Conservation (phyloP, 2,113 vertebrate species). For the Thoracochromis brauschi region DNA sequence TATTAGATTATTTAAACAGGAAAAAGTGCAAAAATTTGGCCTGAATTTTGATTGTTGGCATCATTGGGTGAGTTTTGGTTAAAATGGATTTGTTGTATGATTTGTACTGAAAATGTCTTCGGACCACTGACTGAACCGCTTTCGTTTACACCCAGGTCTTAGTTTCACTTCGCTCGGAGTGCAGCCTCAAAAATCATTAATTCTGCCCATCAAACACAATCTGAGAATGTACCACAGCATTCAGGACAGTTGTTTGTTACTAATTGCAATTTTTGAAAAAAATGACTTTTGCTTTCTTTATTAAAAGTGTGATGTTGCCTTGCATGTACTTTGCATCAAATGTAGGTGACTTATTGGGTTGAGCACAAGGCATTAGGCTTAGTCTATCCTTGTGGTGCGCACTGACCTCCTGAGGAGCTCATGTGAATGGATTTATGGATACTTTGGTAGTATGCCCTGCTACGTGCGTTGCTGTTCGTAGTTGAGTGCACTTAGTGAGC, state of each 20-base stretch:
- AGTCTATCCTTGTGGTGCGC: not conserved
- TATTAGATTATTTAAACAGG: not conserved
- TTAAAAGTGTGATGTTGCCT: not conserved
- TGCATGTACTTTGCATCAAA: not conserved
- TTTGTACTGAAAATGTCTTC: not conserved
- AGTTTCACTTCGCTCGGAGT: conserved; percentile 7
- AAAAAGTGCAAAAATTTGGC: conserved; percentile 9
- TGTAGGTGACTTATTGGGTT: conserved; percentile 1
- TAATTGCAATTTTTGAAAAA: not conserved
- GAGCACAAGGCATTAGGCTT: not conserved
- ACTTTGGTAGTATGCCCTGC: not conserved
- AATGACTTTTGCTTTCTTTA: not conserved
- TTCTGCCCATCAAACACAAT: not conserved
- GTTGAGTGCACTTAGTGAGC: not conserved
- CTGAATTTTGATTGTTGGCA: conserved; percentile 25
- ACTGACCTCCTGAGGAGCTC: not conserved
- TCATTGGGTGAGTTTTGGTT: not conserved
- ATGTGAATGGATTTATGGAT: not conserved
- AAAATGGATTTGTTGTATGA: not conserved
- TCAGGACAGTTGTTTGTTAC: not conserved
- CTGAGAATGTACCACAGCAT: conserved; percentile 43
- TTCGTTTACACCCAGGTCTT: conserved; percentile 21
- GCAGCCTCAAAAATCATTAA: not conserved
- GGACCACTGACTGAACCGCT: not conserved
- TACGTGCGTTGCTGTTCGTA: not conserved